Base-by-base conservation (phyloP, 2,113 vertebrate species). In the Antigone vipio region DNA sequence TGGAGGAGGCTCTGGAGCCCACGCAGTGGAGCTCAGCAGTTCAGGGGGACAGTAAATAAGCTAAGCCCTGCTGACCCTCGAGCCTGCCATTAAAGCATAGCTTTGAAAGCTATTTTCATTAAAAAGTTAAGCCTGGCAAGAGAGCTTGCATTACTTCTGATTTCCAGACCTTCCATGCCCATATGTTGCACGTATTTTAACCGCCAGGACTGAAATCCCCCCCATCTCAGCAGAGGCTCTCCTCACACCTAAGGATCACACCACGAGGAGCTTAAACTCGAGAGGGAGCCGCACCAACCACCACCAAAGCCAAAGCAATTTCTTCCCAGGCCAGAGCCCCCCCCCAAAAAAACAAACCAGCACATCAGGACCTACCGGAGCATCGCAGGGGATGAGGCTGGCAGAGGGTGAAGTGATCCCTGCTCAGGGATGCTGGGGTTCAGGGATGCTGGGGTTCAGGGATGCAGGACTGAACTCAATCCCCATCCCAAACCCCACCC, bases 151-250 rank as follows among this genome's bases (percentile, higher is more conserved):
- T 17, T 7, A 15, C 56, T 80, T 53, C 58, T 22, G 44, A 59
- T 27, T n/a, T 20, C 52, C 4, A n/a, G 23, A 18, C 30, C 72
- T 32, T 11, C n/a, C 21, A 2, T 0, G 6, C 12, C 56, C 38
- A 3, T 1, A 10, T 1, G 1, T 15, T 4, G 1, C 14, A 3
- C 3, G 1, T 11, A 15, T 20, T 20, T 35, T 38, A 56, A 34
- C 12, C 42, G 10, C 55, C 18, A 3, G 60, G 23, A 52, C 1
- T 4, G 34, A 49, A 34, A 20, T 1, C 4, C 23, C 47, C 2
- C 2, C 0, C 1, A 11, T 15, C 73, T 9, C 5, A 0, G 7
- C 30, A 23, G 44, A 64, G 7, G 12, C 34, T 9, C 35, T 35
- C 22, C 15, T 32, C 2, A 1, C 24, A 5, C 2, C 60, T 14